Base-by-base conservation (phyloP, 2,888 invertebrate species). In the Drosophila subsilvestris region DNA sequence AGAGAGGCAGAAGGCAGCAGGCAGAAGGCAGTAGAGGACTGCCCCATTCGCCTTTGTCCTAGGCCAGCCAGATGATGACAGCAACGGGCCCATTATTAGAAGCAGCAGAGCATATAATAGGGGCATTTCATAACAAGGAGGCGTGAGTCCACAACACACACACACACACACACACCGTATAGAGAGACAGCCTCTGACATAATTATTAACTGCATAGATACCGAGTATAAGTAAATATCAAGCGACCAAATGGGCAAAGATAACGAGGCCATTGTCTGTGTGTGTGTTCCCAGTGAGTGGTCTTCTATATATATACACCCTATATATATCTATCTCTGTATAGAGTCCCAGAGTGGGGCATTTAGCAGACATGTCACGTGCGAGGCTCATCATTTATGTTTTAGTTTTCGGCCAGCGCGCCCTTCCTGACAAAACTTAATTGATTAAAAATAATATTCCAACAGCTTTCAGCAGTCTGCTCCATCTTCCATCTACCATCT, bases 91-190 rank as follows among this genome's bases (percentile, higher is more conserved):
- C 79, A 86, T 86, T 83, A 86, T 79, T 84, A 86, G 85, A 86
- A 82, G 80, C 81, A 86, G 60, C 74, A 76, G 80, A 87, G 87
- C 86, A 85, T 82, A 85, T 87, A 87, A 87, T 87, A 86, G 81
- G 88, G 83, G 80, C 78, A 86, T 83, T 84, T 82, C 80, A 81
- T 75, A 81, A 84, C 82, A 80, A 78, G 73, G 78, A 82, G 84
- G 79, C 86, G 80, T 86, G 79, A 84, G 70, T 43, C 71, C 62
- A 43, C 76, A 62, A 45, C 55, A 63, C 61, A 59, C 48, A 50
- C 62, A 60, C 49, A 59, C 62, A 59, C 57, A 55, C 59, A 45
- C 61, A 32, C 48, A 44, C 55, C 25, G 22, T 22, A 9, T 25
- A 29, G 14, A 50, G 20, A 56, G 42, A 43, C 42, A 60, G 75